Evolutionary conservation across 2,797 vertebrate genomes (phyloP).

Genomic region (Falco peregrinus): DNA sequence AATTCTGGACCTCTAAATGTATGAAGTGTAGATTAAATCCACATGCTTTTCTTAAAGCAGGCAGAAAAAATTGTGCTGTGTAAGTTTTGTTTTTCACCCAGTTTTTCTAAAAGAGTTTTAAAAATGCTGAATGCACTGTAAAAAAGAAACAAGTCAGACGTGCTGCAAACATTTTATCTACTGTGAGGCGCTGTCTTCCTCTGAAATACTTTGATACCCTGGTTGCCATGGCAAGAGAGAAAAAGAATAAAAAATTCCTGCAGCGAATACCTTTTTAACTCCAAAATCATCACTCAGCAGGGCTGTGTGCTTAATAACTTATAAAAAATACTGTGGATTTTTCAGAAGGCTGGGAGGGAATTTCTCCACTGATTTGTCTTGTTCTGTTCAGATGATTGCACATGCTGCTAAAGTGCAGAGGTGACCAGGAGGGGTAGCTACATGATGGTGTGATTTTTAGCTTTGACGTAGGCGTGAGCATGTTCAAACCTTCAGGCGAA

Average conservation of each 20-base stretch:
- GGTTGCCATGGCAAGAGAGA: constrained; percentile 66
- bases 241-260: constrained; percentile 56
- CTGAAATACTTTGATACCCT: background rate
- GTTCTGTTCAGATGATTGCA: background rate
- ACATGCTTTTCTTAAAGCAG: background rate
- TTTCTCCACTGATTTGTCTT: background rate
- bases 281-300: constrained; percentile 45
- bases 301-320: constrained; percentile 53
- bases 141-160: background rate
- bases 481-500: background rate
- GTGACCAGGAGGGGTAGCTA: background rate
- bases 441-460: background rate
- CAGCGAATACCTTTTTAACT: constrained; percentile 33
- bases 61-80: background rate
- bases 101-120: background rate
- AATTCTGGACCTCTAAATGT: background rate
- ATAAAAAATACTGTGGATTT: background rate
- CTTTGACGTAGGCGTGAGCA: background rate
- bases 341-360: background rate
- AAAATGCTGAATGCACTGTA: background rate
- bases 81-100: background rate
- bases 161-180: constrained; percentile 12
- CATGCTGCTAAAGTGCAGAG: background rate
- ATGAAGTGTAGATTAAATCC: background rate
- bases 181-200: background rate